These are phyloP conservation scores for Strigamia maritima DNA, from an alignment of 2,888 invertebrate genomes.

Conservation along the genomic window DNA sequence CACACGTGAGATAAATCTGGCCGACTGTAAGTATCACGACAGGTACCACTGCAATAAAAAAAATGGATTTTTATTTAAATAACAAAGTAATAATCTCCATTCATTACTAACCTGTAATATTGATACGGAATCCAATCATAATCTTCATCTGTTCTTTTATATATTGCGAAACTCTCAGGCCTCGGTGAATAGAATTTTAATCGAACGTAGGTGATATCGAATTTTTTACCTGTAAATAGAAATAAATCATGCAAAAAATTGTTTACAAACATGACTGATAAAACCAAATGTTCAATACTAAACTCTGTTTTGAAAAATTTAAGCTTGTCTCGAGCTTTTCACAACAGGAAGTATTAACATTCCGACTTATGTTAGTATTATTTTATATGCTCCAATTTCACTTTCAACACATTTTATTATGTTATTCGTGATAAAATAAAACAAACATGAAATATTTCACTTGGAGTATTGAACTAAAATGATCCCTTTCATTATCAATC, in stretches of 20 bases:
- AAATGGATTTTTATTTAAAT: conserved; percentile 7
- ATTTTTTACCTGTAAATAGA: conserved; percentile 77
- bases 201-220: conserved; percentile 94
- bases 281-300: neutral
- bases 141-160: conserved; percentile 72
- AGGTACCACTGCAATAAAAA: conserved; percentile 68
- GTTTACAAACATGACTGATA: neutral
- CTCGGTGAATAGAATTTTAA: conserved; percentile 91
- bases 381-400: no score
- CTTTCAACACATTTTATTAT: no score
- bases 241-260: neutral
- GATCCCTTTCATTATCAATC: neutral
- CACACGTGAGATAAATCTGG: conserved; percentile 70
- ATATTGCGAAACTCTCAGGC: conserved; percentile 96
- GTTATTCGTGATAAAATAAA: no score
- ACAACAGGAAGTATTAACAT: no score
- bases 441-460: no score
- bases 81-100: neutral
- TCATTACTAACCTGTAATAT: conserved; percentile 67
- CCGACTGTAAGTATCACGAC: conserved; percentile 83
- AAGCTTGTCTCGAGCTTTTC: no score
- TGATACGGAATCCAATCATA: conserved; percentile 86
- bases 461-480: no score
- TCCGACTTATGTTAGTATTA: no score
- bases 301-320: no score